Evolutionary conservation across 1,140 invertebrate genomes (phyloP).

Genomic region (Bilobella aurantiaca): DNA sequence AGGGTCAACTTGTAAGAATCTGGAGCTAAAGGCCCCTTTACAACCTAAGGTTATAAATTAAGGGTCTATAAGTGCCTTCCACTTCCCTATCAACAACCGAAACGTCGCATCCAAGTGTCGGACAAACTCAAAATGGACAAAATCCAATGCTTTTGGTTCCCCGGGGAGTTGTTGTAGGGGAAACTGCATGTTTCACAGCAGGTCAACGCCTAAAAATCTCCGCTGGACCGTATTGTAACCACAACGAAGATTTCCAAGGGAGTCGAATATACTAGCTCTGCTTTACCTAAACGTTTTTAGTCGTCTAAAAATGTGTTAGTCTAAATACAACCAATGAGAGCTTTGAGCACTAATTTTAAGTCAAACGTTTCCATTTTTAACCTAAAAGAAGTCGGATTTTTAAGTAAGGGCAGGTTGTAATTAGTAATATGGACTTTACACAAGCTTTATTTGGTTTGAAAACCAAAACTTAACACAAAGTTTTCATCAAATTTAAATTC

Average conservation of each 20-base stretch:
- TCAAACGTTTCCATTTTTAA: too few relatives aligned
- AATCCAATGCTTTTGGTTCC: neutral
- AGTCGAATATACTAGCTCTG: neutral
- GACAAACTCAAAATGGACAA: neutral
- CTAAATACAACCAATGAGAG: too few relatives aligned
- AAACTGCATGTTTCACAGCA: slow-evolving; percentile 4
- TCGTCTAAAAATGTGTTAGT: neutral
- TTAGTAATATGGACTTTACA: too few relatives aligned
- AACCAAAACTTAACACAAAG: too few relatives aligned
- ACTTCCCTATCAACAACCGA: neutral
- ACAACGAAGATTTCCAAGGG: neutral
- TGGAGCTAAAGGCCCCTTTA: too few relatives aligned
- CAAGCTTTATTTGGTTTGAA: too few relatives aligned
- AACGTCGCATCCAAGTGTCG: neutral
- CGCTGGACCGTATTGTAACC: neutral
- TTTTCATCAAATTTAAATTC: too few relatives aligned
- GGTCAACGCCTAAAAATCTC: neutral
- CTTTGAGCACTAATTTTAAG: too few relatives aligned
- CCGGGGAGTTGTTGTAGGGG: neutral
- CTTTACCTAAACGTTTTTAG: neutral
- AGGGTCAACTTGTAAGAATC: too few relatives aligned
- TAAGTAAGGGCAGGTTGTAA: too few relatives aligned
- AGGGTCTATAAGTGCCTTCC: neutral
- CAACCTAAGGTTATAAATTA: neutral
- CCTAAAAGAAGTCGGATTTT: too few relatives aligned